These are phyloP conservation scores for Eudasyphora cyanicolor DNA, from an alignment of 2,888 invertebrate genomes.

Conservation along the genomic window DNA sequence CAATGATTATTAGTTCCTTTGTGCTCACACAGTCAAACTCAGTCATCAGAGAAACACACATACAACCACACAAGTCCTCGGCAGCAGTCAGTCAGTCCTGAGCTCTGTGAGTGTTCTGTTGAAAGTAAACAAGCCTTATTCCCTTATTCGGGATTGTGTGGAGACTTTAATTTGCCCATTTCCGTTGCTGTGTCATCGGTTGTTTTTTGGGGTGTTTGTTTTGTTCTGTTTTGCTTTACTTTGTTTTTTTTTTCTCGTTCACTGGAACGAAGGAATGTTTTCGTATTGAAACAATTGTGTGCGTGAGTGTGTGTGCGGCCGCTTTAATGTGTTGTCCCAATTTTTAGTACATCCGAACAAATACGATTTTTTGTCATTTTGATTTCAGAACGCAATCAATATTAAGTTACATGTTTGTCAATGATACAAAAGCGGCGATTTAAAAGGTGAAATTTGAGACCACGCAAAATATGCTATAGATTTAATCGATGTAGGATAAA, in stretches of 20 bases:
- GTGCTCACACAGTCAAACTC: background rate
- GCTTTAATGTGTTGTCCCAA: background rate
- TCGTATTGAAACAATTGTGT: conserved; percentile 19
- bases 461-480: too few species aligned
- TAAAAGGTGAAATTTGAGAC: too few species aligned
- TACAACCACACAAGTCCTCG: too few species aligned
- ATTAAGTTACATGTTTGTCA: background rate
- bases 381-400: background rate
- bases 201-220: background rate
- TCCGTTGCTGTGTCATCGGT: background rate
- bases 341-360: background rate
- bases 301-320: too few species aligned
- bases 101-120: background rate
- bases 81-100: too few species aligned
- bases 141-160: background rate
- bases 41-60: too few species aligned
- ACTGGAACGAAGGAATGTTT: background rate
- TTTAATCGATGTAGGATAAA: too few species aligned
- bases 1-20: conserved; percentile 7
- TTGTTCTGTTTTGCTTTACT: background rate
- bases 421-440: too few species aligned
- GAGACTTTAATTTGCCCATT: conserved; percentile 25
- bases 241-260: background rate
- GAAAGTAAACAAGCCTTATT: background rate
- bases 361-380: background rate